Evolutionary conservation across 2,797 vertebrate genomes (phyloP), one percentile per base, ranked within the genome.

Genomic region (Gymnocypris eckloni): DNA sequence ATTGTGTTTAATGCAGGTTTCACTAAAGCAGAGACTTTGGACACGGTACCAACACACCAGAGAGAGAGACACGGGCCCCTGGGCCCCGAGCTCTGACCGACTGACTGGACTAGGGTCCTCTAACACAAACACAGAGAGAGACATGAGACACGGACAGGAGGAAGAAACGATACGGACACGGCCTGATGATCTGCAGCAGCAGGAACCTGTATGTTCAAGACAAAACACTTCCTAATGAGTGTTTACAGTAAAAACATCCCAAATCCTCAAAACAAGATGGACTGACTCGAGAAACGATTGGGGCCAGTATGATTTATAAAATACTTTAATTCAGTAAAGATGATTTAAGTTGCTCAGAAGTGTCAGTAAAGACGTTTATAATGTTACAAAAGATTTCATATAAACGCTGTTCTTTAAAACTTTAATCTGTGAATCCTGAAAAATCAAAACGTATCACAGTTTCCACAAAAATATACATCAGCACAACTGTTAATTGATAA

Each of bases 11-110:
- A 28, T 93, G 93, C 92, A 90, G 94, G 91, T 90, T 93, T 93
- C 93, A 93, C 91, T 92, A 93, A 94, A 93, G 88, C 90, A 93
- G 90, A 94, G 91, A 92, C 90, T 95, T 91, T 92, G 90, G 90
- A 88, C 89, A 91, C 89, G 92, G 92, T 93, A 93, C 92, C 94
- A 93, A 93, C 91, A 93, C 91, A 94, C 88, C 93, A 92, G 89
- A 92, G 91, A 92, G 85, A 93, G 90, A 91, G 92, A 89, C 91
- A 92, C 88, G 78, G 92, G 90, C 88, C 89, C 92, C 91, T 90
- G 91, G 90, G 90, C 90, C 91, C 88, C 93, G 91, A 92, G 88
- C 85, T 90, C 86, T 92, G 90, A 94, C 87, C 91, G 94, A 94
- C 89, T 92, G 93, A 93, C 90, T 89, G 88, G 90, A 92, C 92